Percentiles rank a stretch among this genome's conserved stretches.
phyloP scores from a whole-genome alignment of 2,888 invertebrate species.

The Lithophane socia region DNA sequence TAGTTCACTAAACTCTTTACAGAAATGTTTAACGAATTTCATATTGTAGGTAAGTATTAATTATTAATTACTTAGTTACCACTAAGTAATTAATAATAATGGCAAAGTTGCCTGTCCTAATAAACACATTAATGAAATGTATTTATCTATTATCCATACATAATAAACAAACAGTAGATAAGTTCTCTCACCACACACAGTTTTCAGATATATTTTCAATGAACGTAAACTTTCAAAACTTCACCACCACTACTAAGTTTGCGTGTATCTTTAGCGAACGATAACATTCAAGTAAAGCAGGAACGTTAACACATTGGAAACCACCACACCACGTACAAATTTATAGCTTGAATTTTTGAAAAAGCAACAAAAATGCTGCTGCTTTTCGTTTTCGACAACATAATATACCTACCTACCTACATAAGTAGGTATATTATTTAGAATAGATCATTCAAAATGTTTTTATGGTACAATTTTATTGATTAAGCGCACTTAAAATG shows the following conservation, averaged over 20 bases:
- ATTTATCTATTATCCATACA: neutral
- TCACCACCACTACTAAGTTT: constrained; percentile 1
- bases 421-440: neutral
- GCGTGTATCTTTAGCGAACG: constrained; percentile 60
- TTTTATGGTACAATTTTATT: neutral
- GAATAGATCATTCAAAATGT: neutral
- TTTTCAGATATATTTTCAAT: constrained; percentile 23
- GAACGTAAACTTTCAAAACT: constrained; percentile 24
- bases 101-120: neutral
- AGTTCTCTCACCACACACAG: neutral
- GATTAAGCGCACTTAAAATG: neutral
- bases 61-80: too few relatives aligned
- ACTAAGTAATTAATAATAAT: neutral
- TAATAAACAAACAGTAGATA: neutral
- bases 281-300: constrained; percentile 57
- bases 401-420: neutral
- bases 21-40: neutral
- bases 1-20: neutral
- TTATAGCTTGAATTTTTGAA: constrained; percentile 21
- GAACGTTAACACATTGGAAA: constrained; percentile 44
- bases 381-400: constrained; percentile 1
- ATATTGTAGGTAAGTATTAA: too few relatives aligned
- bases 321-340: constrained; percentile 24
- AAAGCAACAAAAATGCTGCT: constrained; percentile 10
- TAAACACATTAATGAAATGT: neutral